Conservation (phyloP, 2,888 invertebrate genomes). For the Apotomis turbidana region DNA sequence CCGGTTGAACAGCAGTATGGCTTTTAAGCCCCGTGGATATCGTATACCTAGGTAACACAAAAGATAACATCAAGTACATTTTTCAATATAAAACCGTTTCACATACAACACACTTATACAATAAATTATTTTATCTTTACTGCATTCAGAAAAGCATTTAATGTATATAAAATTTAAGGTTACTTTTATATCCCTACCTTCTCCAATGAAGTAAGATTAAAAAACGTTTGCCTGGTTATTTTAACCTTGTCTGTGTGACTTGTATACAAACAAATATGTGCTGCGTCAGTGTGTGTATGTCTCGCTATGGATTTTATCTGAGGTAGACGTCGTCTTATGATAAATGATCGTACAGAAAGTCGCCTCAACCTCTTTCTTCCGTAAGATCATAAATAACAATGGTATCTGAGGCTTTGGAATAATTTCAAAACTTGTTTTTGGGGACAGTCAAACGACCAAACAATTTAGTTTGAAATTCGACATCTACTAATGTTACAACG, state of each 20-base stretch:
- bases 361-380: conserved; percentile 66
- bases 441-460: conserved; percentile 27
- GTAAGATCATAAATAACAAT: conserved; percentile 69
- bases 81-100: background rate
- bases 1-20: conserved; percentile 52
- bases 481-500: conserved; percentile 47
- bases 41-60: conserved; percentile 13
- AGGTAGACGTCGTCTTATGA: conserved; percentile 69
- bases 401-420: conserved; percentile 58
- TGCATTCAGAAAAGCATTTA: background rate
- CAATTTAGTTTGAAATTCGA: conserved; percentile 32
- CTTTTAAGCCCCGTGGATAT: conserved; percentile 46
- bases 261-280: conserved; percentile 49
- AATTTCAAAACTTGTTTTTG: conserved; percentile 62
- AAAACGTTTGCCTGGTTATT: conserved; percentile 55
- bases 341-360: conserved; percentile 72
- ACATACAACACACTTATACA: too few species aligned
- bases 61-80: conserved; percentile 23
- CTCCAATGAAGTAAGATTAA: conserved; percentile 50
- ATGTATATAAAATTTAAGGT: background rate
- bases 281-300: conserved; percentile 54
- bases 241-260: conserved; percentile 51
- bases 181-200: conserved; percentile 45
- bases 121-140: too few species aligned
- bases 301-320: conserved; percentile 69